Base-by-base conservation (phyloP, 2,113 vertebrate species). In the Centropus unirufus region DNA sequence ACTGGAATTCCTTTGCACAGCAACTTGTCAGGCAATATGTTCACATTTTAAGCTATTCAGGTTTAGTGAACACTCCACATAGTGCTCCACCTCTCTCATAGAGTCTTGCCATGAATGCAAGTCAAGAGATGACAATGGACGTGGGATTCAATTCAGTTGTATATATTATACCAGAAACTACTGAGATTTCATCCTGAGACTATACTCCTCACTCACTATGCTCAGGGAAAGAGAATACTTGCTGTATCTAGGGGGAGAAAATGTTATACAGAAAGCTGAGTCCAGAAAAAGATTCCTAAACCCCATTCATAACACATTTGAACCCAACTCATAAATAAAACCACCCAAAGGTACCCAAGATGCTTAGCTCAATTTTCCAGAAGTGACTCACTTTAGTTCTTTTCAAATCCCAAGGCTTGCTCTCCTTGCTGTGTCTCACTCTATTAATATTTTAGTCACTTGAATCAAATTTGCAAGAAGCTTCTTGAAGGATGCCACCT, bases 101-200 rank as follows among this genome's bases (percentile, higher is more conserved):
- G 79, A 77, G 36, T 1, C 82, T 52, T 59, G 59, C 89, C 63
- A 44, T 3, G 8, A 62, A 67, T 94, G 32, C 30, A 82, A 92
- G 55, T 80, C 21, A 24, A 82, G 72, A 69, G 67, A 88, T 58
- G 78, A 90, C 62, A 83, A 66, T 21, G 55, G 67, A 54, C 66
- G 42, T 77, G 63, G 82, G 79, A 96, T 55, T 55, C 67, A 80
- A 81, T 86, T 68, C 93, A 96, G 79, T 63, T 75, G 32, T 24
- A 34, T 34, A 59, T 90, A 70, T 81, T 57, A 77, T 44, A 86
- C 57, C 51, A 86, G 63, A 80, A 34, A 73, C 70, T 74, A 34
- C 19, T 83, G 75, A 74, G 24, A 26, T 80, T 80, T 92, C 34
- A 74, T 42, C 26, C 61, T 40, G 55, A 83, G 52, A 82, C 68